A percentile compares a stretch with the other conserved stretches of the same genome.
Evolutionary conservation across 1,140 invertebrate genomes (phyloP).

Genomic region (Drosophila santomea): DNA sequence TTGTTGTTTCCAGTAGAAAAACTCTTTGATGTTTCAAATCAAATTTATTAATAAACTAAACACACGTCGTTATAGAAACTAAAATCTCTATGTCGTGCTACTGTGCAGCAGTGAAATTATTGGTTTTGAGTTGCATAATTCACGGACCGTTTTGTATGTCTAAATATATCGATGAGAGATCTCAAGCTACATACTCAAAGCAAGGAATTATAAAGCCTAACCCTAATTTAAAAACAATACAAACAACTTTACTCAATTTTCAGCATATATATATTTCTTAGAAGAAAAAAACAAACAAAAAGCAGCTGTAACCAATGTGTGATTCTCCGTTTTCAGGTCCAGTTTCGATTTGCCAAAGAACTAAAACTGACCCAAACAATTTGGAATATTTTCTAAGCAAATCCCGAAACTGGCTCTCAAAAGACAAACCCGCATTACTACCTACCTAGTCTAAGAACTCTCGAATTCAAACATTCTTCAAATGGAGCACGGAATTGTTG

Average conservation of each 20-base stretch:
- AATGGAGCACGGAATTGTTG: conserved; percentile 75
- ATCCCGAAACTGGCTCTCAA: conserved; percentile 51
- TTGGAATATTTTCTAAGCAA: conserved; percentile 19
- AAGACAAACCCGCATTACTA: conserved; percentile 17
- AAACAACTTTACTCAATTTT: conserved; percentile 43
- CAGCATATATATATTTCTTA: conserved; percentile 39
- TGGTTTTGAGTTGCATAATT: conserved; percentile 75
- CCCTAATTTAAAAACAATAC: conserved; percentile 26
- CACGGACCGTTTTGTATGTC: conserved; percentile 36
- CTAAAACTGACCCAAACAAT: conserved; percentile 66
- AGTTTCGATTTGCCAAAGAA: conserved; percentile 40
- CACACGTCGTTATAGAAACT: conserved; percentile 22
- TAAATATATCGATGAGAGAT: conserved; percentile 20
- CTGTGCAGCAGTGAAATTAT: conserved; percentile 42
- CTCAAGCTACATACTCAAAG: conserved; percentile 27
- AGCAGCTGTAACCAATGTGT: conserved; percentile 74
- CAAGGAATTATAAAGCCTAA: conserved; percentile 20
- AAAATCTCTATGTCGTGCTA: conserved; percentile 60
- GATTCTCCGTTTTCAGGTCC: conserved; percentile 49
- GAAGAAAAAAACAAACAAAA: conserved; percentile 41
- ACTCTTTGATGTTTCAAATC: conserved; percentile 20
- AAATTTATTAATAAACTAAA: conserved; percentile 9
- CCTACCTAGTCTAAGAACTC: conserved; percentile 9
- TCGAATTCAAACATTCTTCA: conserved; percentile 32
- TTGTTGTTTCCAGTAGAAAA: conserved; percentile 40